phyloP scores from a whole-genome alignment of 2,888 invertebrate species.

The Adineta ricciae region DNA sequence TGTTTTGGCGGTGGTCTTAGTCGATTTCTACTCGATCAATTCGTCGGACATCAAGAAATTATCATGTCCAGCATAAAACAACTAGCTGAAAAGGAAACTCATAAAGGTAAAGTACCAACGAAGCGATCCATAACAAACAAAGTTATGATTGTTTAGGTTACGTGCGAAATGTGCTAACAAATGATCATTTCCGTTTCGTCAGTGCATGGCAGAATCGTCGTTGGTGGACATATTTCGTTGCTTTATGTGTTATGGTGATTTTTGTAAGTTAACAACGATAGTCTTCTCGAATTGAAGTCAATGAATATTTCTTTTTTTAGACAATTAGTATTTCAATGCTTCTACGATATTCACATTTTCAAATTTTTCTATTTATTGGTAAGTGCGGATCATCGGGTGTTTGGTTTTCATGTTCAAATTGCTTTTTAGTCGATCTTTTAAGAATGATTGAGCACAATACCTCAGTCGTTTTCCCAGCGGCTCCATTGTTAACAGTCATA shows the following conservation, averaged over 20 bases:
- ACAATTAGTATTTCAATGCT: slow-evolving; percentile 95
- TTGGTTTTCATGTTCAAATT: slow-evolving; percentile 48
- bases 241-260: slow-evolving; percentile 89
- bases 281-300: slow-evolving; percentile 25
- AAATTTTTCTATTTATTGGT: slow-evolving; percentile 98
- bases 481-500: slow-evolving; percentile 88
- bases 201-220: slow-evolving; percentile 89
- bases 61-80: slow-evolving; percentile 90
- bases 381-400: slow-evolving; percentile 53
- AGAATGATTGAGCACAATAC: slow-evolving; percentile 96
- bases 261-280: slow-evolving; percentile 68
- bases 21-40: slow-evolving; percentile 75
- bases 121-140: background rate
- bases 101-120: slow-evolving; percentile 61
- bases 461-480: slow-evolving; percentile 83
- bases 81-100: slow-evolving; percentile 85
- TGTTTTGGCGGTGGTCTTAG: slow-evolving; percentile 90
- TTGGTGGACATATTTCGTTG: slow-evolving; percentile 70
- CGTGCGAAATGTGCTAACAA: slow-evolving; percentile 79
- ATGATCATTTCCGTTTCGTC: slow-evolving; percentile 94
- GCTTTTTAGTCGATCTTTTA: slow-evolving; percentile 72
- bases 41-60: slow-evolving; percentile 90
- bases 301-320: slow-evolving; percentile 56
- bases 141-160: slow-evolving; percentile 47
- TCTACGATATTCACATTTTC: slow-evolving; percentile 93